Conservation (phyloP, 2,797 vertebrate species). For the Pipistrellus kuhlii region DNA sequence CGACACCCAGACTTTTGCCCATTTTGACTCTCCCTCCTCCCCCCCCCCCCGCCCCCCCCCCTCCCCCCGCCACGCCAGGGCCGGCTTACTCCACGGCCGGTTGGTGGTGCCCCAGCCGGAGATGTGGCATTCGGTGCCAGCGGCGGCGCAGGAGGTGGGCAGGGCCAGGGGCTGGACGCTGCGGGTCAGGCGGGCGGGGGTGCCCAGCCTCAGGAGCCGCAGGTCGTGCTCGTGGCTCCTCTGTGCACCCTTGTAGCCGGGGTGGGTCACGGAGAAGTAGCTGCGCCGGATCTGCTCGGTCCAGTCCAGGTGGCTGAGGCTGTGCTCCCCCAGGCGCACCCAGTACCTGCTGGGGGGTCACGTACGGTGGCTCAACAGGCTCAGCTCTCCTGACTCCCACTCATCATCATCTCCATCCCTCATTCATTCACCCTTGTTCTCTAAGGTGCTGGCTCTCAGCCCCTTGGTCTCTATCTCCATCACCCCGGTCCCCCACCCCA, state of each 20-base stretch:
- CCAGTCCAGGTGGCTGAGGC: conserved; percentile 76
- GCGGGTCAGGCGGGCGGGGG: neutral
- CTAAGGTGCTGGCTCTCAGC: no score
- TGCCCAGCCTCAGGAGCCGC: conserved; percentile 69
- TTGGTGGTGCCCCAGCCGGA: conserved; percentile 81
- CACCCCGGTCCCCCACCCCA: accelerated
- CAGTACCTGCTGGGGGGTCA: conserved; percentile 63
- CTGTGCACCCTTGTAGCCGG: conserved; percentile 46
- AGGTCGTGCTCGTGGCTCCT: conserved; percentile 73
- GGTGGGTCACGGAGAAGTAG: conserved; percentile 69
- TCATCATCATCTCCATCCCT: neutral
- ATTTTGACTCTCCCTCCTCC: no score
- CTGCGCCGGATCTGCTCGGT: conserved; percentile 72
- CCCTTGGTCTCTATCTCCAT: neutral
- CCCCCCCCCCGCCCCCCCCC: no score
- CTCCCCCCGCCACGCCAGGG: no score
- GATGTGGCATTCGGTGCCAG: conserved; percentile 62
- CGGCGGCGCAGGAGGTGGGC: conserved; percentile 5
- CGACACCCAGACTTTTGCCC: neutral
- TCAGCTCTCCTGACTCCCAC: neutral
- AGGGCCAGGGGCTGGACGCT: conserved; percentile 67
- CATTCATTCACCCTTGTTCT: accelerated
- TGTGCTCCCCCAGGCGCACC: conserved; percentile 81
- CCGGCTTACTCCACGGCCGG: conserved; percentile 63
- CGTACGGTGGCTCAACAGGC: accelerated